phyloP scores from a whole-genome alignment of 2,113 vertebrate species.

The Tylochromis polylepis region DNA sequence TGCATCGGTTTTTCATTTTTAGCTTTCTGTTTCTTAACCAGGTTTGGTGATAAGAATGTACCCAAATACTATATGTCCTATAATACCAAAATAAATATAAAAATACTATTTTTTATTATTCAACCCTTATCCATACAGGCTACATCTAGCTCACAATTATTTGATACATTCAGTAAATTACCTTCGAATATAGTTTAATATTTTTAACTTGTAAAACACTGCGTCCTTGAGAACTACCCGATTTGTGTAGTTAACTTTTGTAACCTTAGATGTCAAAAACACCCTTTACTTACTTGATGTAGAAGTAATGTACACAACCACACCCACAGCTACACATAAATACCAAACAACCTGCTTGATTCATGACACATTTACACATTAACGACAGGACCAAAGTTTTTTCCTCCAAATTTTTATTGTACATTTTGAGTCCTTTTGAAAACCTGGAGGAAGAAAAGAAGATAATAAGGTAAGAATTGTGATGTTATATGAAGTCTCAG shows the following conservation, averaged over 20 bases:
- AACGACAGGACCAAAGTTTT: background rate
- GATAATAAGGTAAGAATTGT: background rate
- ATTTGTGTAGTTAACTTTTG: background rate
- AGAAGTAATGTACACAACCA: background rate
- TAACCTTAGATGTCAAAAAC: background rate
- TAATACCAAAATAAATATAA: background rate
- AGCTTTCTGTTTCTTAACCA: background rate
- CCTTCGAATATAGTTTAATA: background rate
- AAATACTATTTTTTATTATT: background rate
- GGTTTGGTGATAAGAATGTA: background rate
- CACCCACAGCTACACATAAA: background rate
- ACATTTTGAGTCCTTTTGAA: conserved; percentile 50
- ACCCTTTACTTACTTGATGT: background rate
- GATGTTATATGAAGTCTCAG: background rate
- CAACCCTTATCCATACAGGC: background rate
- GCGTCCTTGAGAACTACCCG: background rate
- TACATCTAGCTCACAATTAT: background rate
- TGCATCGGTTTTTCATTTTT: background rate
- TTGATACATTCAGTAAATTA: background rate
- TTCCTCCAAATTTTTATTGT: conserved; percentile 50
- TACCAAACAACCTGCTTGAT: background rate
- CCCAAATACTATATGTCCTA: background rate
- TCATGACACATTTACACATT: background rate
- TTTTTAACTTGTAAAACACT: background rate
- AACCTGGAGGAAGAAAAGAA: background rate